These are phyloP conservation scores for Neoniphon sammara DNA, from an alignment of 2,797 vertebrate species.

Conservation along the genomic window DNA sequence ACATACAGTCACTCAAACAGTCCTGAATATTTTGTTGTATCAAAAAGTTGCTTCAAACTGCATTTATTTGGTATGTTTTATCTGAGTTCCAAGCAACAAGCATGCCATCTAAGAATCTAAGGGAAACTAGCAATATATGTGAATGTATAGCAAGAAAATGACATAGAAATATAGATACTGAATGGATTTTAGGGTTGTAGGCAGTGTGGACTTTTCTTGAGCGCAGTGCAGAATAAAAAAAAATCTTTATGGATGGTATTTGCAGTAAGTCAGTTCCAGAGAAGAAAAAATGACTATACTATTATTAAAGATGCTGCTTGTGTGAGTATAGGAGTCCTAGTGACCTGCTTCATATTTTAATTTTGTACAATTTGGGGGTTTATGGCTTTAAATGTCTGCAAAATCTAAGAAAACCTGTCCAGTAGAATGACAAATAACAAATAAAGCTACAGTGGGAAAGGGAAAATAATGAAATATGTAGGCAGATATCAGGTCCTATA, in stretches of 20 bases:
- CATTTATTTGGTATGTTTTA: no score
- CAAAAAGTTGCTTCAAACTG: no score
- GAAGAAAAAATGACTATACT: no score
- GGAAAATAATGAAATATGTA: not conserved
- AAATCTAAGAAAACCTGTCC: not conserved
- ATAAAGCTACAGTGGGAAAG: not conserved
- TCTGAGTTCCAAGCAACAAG: no score
- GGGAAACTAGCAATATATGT: no score
- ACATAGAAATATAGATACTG: not conserved
- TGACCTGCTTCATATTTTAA: not conserved
- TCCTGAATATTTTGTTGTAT: not conserved
- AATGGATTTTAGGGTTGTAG: not conserved
- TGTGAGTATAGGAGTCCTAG: not conserved
- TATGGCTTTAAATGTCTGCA: not conserved
- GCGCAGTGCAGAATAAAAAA: not conserved
- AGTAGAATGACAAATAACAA: not conserved
- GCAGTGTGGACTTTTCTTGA: not conserved
- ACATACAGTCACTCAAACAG: not conserved
- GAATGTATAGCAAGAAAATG: no score
- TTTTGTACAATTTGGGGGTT: not conserved
- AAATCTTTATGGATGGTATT: not conserved
- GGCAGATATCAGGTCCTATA: not conserved
- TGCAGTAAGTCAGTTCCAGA: not conserved
- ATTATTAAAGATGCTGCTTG: not conserved
- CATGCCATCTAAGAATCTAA: no score